Base-by-base conservation (phyloP, 2,113 vertebrate genomes). In the Centropristis striata region DNA sequence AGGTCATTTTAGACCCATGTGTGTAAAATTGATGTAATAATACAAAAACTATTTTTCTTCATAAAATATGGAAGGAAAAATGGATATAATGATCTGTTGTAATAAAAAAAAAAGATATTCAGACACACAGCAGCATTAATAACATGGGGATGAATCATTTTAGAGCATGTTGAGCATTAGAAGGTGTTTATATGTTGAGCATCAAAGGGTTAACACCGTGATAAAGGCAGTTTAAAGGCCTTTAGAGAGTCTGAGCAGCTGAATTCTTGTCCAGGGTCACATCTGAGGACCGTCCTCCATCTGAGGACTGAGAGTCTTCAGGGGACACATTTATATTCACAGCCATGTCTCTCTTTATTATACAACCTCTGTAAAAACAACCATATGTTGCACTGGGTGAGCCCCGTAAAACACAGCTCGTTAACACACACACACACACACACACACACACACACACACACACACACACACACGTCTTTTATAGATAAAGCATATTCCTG, bases 331-430 rank as follows among this genome's bases (percentile, higher is more conserved):
- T 92, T 67, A 90, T 87, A 92, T 92, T 92, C 92, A 92, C 84
- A 86, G 80, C 67, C 7, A 86, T 76, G 86, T 89, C 84, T 90
- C 78, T 74, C 46, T 89, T 93, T 92, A 90, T 93, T 92, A 90
- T 92, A 86, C 87, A 80, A 68, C 71, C 63, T 61, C 81, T 83
- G 88, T 93, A 92, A 93, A 93, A 90, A 89, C 91, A 91, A 90
- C 91, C 92, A 92, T 91, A 93, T 93, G 91, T 87, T 93, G 90
- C 66, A 16, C 87, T 64, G 84, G 83, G 87, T 86, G 85, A 84
- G 83, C 57, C 87, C 90, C 57, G 69, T 90, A 91, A 91, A 93
- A 90, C 83, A 90, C n/a, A 85, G 75, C 88, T 90, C 78, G 58
- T 91, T 90, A 89, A 87, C 88, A 86, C 53, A 59, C 76, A 25